Evolutionary conservation across 2,797 vertebrate species (phyloP).

Genomic region (Glyptemys insculpta): DNA sequence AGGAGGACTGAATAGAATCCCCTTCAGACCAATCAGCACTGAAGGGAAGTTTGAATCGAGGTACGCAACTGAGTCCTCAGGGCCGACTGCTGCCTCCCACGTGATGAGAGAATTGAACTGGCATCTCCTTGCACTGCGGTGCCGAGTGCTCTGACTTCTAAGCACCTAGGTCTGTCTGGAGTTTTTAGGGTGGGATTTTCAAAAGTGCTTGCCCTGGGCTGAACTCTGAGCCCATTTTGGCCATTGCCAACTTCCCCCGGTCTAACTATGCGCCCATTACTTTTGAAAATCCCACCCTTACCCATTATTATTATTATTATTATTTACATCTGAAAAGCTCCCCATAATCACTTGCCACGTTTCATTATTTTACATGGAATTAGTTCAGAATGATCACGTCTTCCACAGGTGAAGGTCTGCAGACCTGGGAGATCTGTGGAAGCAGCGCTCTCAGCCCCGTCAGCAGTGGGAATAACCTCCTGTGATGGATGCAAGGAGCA

Average conservation of each 20-base stretch:
- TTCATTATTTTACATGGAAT: not conserved
- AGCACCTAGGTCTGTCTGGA: not conserved
- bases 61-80: too few relatives aligned
- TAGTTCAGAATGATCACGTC: not conserved
- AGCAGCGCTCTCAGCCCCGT: not conserved
- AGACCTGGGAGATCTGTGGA: not conserved
- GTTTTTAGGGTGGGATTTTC: not conserved
- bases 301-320: not conserved
- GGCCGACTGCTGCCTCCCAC: not conserved
- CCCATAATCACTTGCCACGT: not conserved
- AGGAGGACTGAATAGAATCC: not conserved
- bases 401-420: not conserved
- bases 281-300: not conserved
- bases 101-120: not conserved
- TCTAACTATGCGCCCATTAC: rapidly evolving
- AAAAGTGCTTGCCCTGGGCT: not conserved
- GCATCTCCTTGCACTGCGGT: not conserved
- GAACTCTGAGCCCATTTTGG: not conserved
- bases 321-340: not conserved
- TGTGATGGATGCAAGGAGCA: not conserved
- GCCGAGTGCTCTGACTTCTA: not conserved
- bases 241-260: not conserved
- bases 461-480: not conserved
- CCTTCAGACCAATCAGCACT: not conserved
- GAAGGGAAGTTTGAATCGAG: not conserved